A percentile compares a stretch with the other conserved stretches of the same genome.
Evolutionary conservation across 2,113 vertebrate genomes (phyloP).

Genomic region (Chionis minor): DNA sequence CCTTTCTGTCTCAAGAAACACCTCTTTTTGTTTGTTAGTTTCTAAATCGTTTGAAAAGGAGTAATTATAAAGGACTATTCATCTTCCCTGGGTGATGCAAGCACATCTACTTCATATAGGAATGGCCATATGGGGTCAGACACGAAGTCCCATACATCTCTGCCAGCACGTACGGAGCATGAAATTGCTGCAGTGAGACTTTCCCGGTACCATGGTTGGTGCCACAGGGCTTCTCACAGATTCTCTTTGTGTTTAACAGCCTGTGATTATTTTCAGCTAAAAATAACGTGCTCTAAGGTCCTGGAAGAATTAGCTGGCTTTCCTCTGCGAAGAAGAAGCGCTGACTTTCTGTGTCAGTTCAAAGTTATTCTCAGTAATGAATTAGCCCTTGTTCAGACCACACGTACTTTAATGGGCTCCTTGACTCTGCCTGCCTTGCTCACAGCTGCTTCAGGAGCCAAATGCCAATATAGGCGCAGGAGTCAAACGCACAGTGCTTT

Average conservation of each 20-base stretch:
- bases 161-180: rapidly evolving
- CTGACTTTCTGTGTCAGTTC: slow-evolving; percentile 24
- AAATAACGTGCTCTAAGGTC: not conserved
- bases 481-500: not conserved
- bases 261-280: not conserved
- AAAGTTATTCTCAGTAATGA: not conserved
- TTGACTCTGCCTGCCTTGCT: not conserved
- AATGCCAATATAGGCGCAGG: not conserved
- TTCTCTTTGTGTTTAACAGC: slow-evolving; percentile 6
- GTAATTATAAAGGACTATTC: not conserved
- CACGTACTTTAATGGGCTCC: not conserved
- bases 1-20: not conserved
- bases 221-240: not conserved
- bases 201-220: rapidly evolving
- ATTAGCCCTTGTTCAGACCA: not conserved
- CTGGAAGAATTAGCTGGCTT: not conserved
- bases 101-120: rapidly evolving
- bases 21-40: not conserved
- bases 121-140: not conserved
- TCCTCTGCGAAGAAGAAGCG: not conserved
- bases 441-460: not conserved
- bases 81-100: not conserved
- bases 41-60: not conserved
- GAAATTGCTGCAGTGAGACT: not conserved
- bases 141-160: rapidly evolving